A percentile compares a stretch with the other conserved stretches of the same genome.
These are phyloP conservation scores for Scelioninae gen. 1 DNA, from an alignment of 2,888 invertebrate genomes.

Conservation along the genomic window DNA sequence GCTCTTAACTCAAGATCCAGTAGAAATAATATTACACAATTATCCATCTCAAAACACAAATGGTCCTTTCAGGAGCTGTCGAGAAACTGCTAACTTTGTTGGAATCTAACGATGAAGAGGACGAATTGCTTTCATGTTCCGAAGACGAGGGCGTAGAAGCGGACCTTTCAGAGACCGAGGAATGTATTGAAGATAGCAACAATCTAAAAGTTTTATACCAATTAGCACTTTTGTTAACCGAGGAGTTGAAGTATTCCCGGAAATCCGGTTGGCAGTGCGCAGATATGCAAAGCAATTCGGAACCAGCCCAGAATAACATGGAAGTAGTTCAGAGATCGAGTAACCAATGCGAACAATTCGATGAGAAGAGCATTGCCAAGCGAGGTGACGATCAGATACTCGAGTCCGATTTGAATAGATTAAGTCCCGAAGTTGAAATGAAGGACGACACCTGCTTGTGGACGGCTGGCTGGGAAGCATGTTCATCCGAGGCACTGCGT, in stretches of 20 bases:
- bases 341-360: slow-evolving; percentile 11
- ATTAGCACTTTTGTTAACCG: slow-evolving; percentile 77
- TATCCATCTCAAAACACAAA: neutral
- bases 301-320: slow-evolving; percentile 67
- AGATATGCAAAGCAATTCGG: slow-evolving; percentile 24
- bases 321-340: slow-evolving; percentile 73
- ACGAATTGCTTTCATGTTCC: slow-evolving; percentile 76
- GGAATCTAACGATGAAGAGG: slow-evolving; percentile 76
- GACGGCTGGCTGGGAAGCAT: slow-evolving; percentile 81
- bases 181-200: slow-evolving; percentile 67
- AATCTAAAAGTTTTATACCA: slow-evolving; percentile 78
- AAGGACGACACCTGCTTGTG: slow-evolving; percentile 68
- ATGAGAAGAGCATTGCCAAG: slow-evolving; percentile 9
- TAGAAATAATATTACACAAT: neutral
- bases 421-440: slow-evolving; percentile 51
- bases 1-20: no score
- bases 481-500: slow-evolving; percentile 79
- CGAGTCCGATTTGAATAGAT: slow-evolving; percentile 21
- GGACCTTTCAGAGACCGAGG: slow-evolving; percentile 76
- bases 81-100: slow-evolving; percentile 79
- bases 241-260: slow-evolving; percentile 77
- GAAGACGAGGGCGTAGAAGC: slow-evolving; percentile 82
- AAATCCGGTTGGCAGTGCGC: slow-evolving; percentile 68
- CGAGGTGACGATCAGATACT: neutral
- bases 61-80: slow-evolving; percentile 77